A percentile compares a stretch with the other conserved stretches of the same genome.
phyloP scores from a whole-genome alignment of 2,113 vertebrate species.

The Clinocottus analis region DNA sequence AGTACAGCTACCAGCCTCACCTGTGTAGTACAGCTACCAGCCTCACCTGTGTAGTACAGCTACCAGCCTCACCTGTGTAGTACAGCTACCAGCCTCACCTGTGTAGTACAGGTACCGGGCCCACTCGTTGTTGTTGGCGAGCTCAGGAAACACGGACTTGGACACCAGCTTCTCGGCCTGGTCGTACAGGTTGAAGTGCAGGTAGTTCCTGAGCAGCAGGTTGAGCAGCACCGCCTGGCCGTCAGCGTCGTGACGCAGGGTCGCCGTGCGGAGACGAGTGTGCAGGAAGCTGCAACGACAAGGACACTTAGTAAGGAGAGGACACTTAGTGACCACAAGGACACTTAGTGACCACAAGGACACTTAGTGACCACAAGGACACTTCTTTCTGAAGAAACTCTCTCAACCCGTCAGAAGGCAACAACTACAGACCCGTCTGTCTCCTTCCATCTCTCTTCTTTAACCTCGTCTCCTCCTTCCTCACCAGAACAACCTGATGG shows the following conservation, averaged over 20 bases:
- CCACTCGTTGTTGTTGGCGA: slow-evolving; percentile 99
- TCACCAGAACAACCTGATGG: no score
- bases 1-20: background rate
- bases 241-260: slow-evolving; percentile 92
- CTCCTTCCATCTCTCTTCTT: no score
- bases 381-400: no score
- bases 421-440: no score
- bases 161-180: slow-evolving; percentile 98
- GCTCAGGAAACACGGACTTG: slow-evolving; percentile 96
- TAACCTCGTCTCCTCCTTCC: no score
- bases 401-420: no score
- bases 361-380: no score
- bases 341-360: no score
- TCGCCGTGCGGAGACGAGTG: slow-evolving; percentile 93
- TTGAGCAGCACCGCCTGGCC: slow-evolving; percentile 97
- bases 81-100: background rate
- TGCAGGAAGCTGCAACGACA: slow-evolving; percentile 87
- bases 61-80: no score
- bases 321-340: no score
- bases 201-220: slow-evolving; percentile 96
- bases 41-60: slow-evolving; percentile 80
- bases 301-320: no score
- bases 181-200: slow-evolving; percentile 96
- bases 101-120: slow-evolving; percentile 85
- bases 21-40: background rate